phyloP scores from a whole-genome alignment of 2,113 vertebrate species.

The Tretioscincus oriximinensis region DNA sequence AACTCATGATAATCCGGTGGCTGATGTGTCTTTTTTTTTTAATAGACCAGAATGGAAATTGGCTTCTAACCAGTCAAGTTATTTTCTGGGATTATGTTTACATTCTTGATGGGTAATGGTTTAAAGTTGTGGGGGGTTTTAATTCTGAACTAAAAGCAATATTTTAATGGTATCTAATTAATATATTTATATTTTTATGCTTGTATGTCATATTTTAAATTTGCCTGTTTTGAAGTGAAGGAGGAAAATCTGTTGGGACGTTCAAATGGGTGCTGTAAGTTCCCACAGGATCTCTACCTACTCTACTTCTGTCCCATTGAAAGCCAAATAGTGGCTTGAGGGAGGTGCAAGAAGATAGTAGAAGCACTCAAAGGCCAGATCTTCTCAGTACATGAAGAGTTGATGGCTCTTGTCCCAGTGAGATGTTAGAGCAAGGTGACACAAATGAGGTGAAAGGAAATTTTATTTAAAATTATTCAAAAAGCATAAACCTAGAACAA shows the following conservation, averaged over 20 bases:
- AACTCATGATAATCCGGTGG: conserved; percentile 12
- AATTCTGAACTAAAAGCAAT: conserved; percentile 50
- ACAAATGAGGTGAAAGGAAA: background rate
- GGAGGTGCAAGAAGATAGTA: background rate
- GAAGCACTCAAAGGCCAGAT: background rate
- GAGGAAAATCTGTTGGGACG: background rate
- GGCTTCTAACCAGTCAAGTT: conserved; percentile 32
- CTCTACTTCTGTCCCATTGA: no score
- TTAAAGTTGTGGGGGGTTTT: conserved; percentile 49
- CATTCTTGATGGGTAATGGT: conserved; percentile 39
- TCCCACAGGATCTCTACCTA: background rate
- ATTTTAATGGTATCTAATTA: conserved; percentile 70
- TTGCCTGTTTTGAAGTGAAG: conserved; percentile 20
- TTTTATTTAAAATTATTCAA: background rate
- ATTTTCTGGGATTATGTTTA: conserved; percentile 38
- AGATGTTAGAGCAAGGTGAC: background rate
- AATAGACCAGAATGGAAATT: conserved; percentile 48
- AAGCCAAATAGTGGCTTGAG: background rate
- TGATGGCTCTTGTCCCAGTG: background rate
- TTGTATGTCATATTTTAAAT: conserved; percentile 52
- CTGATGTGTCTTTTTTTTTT: conserved; percentile 42
- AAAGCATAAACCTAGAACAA: background rate
- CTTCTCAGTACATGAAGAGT: background rate
- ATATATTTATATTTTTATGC: conserved; percentile 61
- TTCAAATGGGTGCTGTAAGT: conserved; percentile 20